These are phyloP conservation scores for Hirtodrosophila alboralis DNA, from an alignment of 2,888 invertebrate species.

Conservation along the genomic window DNA sequence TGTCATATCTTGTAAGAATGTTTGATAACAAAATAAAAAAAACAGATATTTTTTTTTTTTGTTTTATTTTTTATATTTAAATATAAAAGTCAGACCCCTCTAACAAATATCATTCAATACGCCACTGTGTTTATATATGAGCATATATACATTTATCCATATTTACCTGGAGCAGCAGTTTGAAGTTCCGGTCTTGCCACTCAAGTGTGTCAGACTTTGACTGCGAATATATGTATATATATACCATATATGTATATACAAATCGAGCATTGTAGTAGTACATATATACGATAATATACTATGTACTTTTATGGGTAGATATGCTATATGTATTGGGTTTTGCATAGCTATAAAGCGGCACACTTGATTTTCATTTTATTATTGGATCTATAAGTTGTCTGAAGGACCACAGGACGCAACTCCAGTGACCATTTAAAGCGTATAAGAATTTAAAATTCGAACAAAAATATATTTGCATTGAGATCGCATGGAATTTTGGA, in stretches of 20 bases:
- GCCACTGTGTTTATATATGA: not conserved
- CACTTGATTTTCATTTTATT: constrained; percentile 30
- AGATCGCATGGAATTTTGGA: too few relatives aligned
- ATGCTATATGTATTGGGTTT: constrained; percentile 8
- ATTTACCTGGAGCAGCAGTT: constrained; percentile 21
- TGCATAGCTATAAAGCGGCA: constrained; percentile 28
- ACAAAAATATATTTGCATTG: too few relatives aligned
- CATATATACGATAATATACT: not conserved
- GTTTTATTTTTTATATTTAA: too few relatives aligned
- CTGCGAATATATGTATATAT: constrained; percentile 10
- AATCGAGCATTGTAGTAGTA: not conserved
- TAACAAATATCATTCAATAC: too few relatives aligned
- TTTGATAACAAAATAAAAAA: too few relatives aligned
- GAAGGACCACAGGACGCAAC: constrained; percentile 26
- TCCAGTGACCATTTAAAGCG: constrained; percentile 22
- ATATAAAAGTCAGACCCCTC: too few relatives aligned
- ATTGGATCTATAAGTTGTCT: constrained; percentile 33
- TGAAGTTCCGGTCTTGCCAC: constrained; percentile 14
- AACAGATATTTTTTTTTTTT: too few relatives aligned
- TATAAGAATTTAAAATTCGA: too few relatives aligned
- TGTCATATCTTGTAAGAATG: too few relatives aligned
- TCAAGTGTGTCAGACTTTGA: constrained; percentile 41
- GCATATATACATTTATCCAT: not conserved
- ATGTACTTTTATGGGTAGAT: constrained; percentile 1
- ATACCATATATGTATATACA: too few relatives aligned